Percentiles rank a stretch among this genome's conserved stretches.
These are phyloP conservation scores for Phalacrocorax brasilianus DNA, from an alignment of 2,113 vertebrate species.

Conservation along the genomic window DNA sequence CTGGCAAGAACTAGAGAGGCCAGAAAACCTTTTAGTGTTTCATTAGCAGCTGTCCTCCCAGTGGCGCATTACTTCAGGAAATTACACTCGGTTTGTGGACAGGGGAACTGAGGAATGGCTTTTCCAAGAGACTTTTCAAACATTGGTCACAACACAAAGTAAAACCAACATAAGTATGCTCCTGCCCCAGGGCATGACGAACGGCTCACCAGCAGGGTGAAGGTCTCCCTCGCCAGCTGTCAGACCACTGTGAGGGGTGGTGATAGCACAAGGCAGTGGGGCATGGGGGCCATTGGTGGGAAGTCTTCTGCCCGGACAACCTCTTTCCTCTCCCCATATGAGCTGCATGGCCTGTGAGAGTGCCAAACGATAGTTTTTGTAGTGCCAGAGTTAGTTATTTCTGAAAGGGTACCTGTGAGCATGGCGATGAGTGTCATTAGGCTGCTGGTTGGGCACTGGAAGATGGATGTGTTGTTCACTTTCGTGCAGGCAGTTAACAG, in stretches of 20 bases:
- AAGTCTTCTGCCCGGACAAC: neutral
- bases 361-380: neutral
- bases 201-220: neutral
- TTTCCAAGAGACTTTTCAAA: neutral
- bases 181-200: neutral
- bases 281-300: neutral
- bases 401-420: slow-evolving; percentile 10
- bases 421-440: neutral
- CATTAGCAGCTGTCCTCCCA: neutral
- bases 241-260: neutral
- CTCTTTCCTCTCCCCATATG: neutral
- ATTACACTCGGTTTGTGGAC: neutral
- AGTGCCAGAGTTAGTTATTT: slow-evolving; percentile 5
- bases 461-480: slow-evolving; percentile 65
- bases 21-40: neutral
- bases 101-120: neutral
- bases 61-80: neutral
- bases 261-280: neutral
- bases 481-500: slow-evolving; percentile 45
- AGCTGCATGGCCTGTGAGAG: neutral
- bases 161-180: neutral
- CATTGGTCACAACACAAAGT: neutral
- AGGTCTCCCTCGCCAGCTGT: neutral
- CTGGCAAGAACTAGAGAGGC: neutral
- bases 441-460: slow-evolving; percentile 45